Base-by-base conservation (phyloP, 2,797 vertebrate species). In the Catharus ustulatus region DNA sequence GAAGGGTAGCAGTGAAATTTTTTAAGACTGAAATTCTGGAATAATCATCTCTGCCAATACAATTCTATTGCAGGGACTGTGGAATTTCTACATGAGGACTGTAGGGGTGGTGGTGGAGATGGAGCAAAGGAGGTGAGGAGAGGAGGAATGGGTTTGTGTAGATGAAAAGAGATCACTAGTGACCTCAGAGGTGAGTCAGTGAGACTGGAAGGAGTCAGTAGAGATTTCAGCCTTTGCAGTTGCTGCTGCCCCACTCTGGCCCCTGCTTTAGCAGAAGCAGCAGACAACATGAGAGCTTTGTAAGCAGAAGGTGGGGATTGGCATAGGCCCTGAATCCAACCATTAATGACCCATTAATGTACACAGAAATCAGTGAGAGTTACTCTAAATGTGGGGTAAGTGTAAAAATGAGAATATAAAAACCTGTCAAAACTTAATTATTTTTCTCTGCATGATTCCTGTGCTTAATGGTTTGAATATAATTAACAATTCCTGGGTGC, bases 261-360 rank as follows among this genome's bases (percentile, higher is more conserved):
- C 5, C 17, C 38, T 62, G n/a, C 43, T 77, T 76, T 59, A 75
- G 77, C 30, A 79, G 32, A n/a, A 84, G 55, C 30, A 55, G 32
- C 42, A 36, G 19, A 42, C 16, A 86, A 43, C 17, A 23, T 0
- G 0, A 72, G 18, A 81, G 36, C n/a, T 84, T 84, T 3, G 2
- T 4, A 8, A 92, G n/a, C 26, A 67, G 75, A 19, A 87, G 15
- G 3, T 48, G 26, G 29, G 55, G 59, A 82, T 5, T 66, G 59
- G 36, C 42, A 76, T 0, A 57, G 55, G 52, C 19, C 16, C 57
- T 63, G 43, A 69, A 51, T 63, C 27, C 45, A 49, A 15, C 23
- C 36, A n/a, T 38, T 74, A 69, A 67, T 54, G 57, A 59, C 51
- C 74, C 29, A 72, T 69, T 91, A 61, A 57, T 42, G 58, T 27